Percentiles rank a stretch among this genome's conserved stretches.
These are phyloP conservation scores for Asteroscopus sphinx DNA, from an alignment of 2,888 invertebrate genomes.

Conservation along the genomic window DNA sequence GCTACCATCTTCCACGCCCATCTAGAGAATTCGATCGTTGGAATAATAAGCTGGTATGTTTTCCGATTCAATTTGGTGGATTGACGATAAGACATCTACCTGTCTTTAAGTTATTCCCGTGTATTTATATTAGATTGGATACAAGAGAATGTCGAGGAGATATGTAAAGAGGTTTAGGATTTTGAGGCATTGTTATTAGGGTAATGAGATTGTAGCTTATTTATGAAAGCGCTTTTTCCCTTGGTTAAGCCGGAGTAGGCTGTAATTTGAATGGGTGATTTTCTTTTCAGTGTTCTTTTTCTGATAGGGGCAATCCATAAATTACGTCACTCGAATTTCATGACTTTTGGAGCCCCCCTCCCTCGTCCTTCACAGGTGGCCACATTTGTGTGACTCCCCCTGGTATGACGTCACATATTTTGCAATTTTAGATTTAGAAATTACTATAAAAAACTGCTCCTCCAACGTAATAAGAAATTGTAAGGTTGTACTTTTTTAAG, in stretches of 20 bases:
- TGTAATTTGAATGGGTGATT: background rate
- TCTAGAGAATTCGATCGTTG: slow-evolving; percentile 20
- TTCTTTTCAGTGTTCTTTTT: background rate
- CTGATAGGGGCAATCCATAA: no score
- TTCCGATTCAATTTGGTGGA: slow-evolving; percentile 27
- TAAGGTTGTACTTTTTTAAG: no score
- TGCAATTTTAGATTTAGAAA: no score
- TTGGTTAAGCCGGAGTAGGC: background rate
- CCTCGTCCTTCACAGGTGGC: no score
- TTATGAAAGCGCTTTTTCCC: background rate
- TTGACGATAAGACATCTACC: slow-evolving; percentile 18
- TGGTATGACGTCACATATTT: no score
- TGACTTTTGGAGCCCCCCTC: no score
- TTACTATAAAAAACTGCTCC: no score
- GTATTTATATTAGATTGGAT: background rate
- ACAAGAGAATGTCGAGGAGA: background rate
- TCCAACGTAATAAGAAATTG: no score
- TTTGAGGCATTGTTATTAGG: slow-evolving; percentile 2
- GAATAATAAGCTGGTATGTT: slow-evolving; percentile 32
- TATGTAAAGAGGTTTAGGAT: no score
- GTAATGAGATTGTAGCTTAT: background rate
- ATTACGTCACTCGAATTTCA: no score
- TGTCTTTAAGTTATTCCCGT: slow-evolving; percentile 3
- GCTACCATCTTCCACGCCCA: slow-evolving; percentile 18
- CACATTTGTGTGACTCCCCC: no score